These are phyloP conservation scores for Rhinophrynus dorsalis DNA, from an alignment of 2,797 vertebrate species.

Conservation along the genomic window DNA sequence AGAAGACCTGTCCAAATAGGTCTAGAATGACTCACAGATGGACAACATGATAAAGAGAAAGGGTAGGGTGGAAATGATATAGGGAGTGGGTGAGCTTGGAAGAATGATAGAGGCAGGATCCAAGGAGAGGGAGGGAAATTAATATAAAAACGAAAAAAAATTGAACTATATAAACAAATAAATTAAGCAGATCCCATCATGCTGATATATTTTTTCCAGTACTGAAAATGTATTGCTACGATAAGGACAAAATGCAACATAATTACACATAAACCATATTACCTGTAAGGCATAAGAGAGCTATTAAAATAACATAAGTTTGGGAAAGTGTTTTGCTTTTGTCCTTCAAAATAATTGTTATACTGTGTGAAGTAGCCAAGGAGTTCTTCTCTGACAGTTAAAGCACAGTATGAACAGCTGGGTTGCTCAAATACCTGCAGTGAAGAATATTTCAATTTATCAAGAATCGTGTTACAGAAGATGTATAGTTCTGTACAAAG, in stretches of 20 bases:
- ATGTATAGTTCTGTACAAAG: slow-evolving; percentile 69
- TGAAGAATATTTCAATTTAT: slow-evolving; percentile 65
- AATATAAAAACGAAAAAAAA: too few relatives aligned
- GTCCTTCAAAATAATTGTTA: slow-evolving; percentile 61
- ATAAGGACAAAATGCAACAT: background rate
- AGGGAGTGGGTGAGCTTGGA: too few relatives aligned
- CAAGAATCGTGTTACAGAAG: slow-evolving; percentile 64
- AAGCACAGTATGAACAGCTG: slow-evolving; percentile 62
- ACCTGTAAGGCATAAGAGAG: slow-evolving; percentile 78
- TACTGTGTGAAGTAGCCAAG: slow-evolving; percentile 66
- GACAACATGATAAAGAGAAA: too few relatives aligned
- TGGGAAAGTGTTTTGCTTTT: slow-evolving; percentile 59
- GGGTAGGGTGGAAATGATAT: too few relatives aligned
- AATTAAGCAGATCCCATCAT: too few relatives aligned
- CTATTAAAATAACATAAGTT: slow-evolving; percentile 72
- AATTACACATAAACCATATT: slow-evolving; percentile 15
- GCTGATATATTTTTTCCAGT: too few relatives aligned
- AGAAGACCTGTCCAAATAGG: too few relatives aligned
- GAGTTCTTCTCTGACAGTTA: slow-evolving; percentile 75
- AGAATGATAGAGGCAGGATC: too few relatives aligned
- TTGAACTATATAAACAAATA: too few relatives aligned
- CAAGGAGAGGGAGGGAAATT: too few relatives aligned
- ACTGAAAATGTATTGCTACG: too few relatives aligned
- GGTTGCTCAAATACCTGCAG: slow-evolving; percentile 61
- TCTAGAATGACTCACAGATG: too few relatives aligned